Evolutionary conservation across 2,113 vertebrate genomes (phyloP).

Genomic region (Neotragus pygmaeus): DNA sequence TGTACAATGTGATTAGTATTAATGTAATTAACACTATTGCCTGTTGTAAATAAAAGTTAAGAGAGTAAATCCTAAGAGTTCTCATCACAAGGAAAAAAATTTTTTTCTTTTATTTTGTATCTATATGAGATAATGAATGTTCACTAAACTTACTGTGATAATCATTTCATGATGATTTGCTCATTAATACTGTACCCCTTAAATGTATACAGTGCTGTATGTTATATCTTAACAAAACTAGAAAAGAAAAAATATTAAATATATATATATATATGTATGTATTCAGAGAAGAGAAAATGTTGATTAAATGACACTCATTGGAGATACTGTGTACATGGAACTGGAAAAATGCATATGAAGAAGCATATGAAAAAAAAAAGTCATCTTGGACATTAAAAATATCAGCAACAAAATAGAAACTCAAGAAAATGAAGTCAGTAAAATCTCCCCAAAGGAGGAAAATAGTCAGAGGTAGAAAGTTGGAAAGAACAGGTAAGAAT

Average conservation of each 20-base stretch:
- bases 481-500: neutral
- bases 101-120: neutral
- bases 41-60: neutral
- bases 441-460: neutral
- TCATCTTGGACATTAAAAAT: neutral
- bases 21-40: neutral
- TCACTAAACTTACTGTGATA: neutral
- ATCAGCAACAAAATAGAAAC: neutral
- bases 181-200: neutral
- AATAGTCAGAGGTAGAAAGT: neutral
- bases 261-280: neutral
- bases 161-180: neutral
- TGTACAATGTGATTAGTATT: neutral
- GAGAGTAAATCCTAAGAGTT: neutral
- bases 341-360: neutral
- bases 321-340: neutral
- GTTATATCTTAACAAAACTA: neutral
- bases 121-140: neutral
- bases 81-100: neutral
- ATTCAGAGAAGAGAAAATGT: neutral
- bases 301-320: neutral
- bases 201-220: neutral
- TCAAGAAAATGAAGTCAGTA: neutral
- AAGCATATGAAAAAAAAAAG: neutral
- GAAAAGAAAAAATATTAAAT: neutral